phyloP scores from a whole-genome alignment of 2,797 vertebrate species.

The Propithecus perrieri region DNA sequence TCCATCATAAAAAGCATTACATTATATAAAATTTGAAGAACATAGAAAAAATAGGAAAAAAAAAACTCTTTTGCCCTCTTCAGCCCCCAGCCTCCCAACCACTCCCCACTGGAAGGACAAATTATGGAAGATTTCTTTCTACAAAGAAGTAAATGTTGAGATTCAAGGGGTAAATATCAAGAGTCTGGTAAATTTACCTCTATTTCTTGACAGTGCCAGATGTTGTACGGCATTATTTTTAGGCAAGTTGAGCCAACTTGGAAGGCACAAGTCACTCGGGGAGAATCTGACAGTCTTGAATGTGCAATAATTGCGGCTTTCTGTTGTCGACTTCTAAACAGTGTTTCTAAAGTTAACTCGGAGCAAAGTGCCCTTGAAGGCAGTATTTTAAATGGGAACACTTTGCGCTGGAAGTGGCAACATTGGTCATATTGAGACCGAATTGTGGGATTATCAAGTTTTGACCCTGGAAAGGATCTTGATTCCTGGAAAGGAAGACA shows the following conservation, averaged over 20 bases:
- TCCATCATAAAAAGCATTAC: background rate
- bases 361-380: background rate
- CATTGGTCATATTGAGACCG: background rate
- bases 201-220: background rate
- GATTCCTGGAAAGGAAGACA: background rate
- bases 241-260: background rate
- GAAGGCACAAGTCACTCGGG: background rate
- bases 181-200: background rate
- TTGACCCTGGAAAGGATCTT: background rate
- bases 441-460: background rate
- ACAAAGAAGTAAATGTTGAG: background rate
- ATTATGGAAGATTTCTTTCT: background rate
- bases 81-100: background rate
- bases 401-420: background rate
- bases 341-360: background rate
- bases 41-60: background rate
- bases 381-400: background rate
- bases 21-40: background rate
- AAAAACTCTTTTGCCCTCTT: background rate
- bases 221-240: background rate
- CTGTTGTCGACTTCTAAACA: constrained; percentile 1
- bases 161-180: background rate
- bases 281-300: background rate
- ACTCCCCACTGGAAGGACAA: background rate
- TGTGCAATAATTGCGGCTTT: background rate